Conservation (phyloP, 1,140 invertebrate species). For the Drosophila arizonae region DNA sequence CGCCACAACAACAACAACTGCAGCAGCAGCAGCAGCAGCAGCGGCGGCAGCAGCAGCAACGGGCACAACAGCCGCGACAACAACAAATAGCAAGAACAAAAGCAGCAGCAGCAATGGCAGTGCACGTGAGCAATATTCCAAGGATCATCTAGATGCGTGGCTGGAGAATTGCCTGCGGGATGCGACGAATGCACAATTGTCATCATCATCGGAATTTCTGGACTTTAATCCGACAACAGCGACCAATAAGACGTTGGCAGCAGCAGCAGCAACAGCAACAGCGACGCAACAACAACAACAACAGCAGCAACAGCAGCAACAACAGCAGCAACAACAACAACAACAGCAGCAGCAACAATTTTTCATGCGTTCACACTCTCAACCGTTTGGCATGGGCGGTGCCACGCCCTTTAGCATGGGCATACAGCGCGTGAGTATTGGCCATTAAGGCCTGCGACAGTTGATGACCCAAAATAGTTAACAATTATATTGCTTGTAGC, state of each 20-base stretch:
- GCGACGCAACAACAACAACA: conserved; percentile 51
- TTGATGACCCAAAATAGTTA: neutral
- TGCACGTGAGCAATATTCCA: conserved; percentile 56
- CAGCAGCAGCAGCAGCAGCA: conserved; percentile 19
- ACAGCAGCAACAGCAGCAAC: conserved; percentile 43
- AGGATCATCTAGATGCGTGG: conserved; percentile 80
- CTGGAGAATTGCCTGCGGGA: conserved; percentile 78
- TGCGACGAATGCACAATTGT: conserved; percentile 74
- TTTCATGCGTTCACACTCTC: conserved; percentile 57
- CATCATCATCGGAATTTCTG: conserved; percentile 79
- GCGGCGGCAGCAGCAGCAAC: conserved; percentile 10
- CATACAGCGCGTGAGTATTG: conserved; percentile 73
- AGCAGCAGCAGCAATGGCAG: conserved; percentile 37
- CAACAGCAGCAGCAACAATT: conserved; percentile 64
- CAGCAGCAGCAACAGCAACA: conserved; percentile 47
- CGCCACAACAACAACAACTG: conserved; percentile 28
- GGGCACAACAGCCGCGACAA: conserved; percentile 10
- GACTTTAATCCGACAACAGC: conserved; percentile 72
- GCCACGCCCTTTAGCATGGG: conserved; percentile 73
- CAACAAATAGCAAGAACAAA: conserved; percentile 21
- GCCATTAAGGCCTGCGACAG: conserved; percentile 35
- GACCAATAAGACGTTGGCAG: conserved; percentile 30
- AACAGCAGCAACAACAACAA: conserved; percentile 40
- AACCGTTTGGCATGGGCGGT: conserved; percentile 54
- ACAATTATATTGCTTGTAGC: conserved; percentile 36